Evolutionary conservation across 2,888 invertebrate genomes (phyloP).

Genomic region (Cylloceria caligata): DNA sequence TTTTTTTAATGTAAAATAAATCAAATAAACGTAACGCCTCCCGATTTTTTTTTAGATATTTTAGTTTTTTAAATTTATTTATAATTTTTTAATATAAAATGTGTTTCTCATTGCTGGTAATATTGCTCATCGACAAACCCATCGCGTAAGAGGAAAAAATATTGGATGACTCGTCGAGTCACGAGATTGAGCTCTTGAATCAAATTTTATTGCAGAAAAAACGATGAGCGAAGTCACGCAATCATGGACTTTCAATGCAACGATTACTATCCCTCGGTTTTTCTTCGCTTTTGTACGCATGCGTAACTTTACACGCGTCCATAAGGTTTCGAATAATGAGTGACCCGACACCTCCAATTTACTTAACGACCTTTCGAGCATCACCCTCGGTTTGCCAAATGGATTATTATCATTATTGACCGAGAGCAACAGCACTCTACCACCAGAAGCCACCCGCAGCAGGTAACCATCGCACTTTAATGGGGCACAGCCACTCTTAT

Average conservation of each 20-base stretch:
- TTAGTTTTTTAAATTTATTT: too few relatives aligned
- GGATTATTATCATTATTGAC: slow-evolving; percentile 75
- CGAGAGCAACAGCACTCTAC: slow-evolving; percentile 57
- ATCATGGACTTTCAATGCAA: slow-evolving; percentile 34
- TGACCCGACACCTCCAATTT: slow-evolving; percentile 72
- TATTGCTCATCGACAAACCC: neutral
- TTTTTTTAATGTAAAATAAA: too few relatives aligned
- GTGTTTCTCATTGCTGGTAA: neutral
- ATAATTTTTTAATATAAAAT: neutral
- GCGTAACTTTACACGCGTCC: slow-evolving; percentile 14
- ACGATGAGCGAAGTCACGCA: slow-evolving; percentile 34
- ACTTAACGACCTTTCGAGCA: slow-evolving; percentile 69
- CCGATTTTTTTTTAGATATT: too few relatives aligned
- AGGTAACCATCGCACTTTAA: slow-evolving; percentile 58
- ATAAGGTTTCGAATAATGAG: slow-evolving; percentile 64
- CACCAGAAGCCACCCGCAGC: slow-evolving; percentile 32
- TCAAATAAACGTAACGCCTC: too few relatives aligned
- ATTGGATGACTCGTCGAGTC: slow-evolving; percentile 9
- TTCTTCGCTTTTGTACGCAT: slow-evolving; percentile 8
- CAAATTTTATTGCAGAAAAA: slow-evolving; percentile 23
- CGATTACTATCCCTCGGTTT: slow-evolving; percentile 24
- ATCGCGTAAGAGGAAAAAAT: neutral
- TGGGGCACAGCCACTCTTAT: slow-evolving; percentile 44
- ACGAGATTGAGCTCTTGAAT: slow-evolving; percentile 28
- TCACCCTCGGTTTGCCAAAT: slow-evolving; percentile 68